These are phyloP conservation scores for Apodemia hepburni DNA, from an alignment of 2,888 invertebrate species.

Conservation along the genomic window DNA sequence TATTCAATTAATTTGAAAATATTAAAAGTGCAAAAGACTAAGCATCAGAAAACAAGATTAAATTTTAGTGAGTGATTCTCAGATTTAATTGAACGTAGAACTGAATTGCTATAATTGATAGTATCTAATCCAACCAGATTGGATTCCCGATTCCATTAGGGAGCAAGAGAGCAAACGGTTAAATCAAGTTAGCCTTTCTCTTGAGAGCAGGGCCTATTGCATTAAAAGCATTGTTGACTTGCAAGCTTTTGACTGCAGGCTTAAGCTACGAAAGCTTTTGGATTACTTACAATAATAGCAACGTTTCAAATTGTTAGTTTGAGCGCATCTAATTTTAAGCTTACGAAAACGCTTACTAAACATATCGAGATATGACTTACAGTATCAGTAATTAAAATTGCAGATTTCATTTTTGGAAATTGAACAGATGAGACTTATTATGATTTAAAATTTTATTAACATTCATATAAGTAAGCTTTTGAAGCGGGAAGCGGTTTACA, in stretches of 20 bases:
- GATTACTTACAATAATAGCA: slow-evolving; percentile 3
- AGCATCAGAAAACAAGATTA: slow-evolving; percentile 17
- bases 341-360: neutral
- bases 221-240: slow-evolving; percentile 22
- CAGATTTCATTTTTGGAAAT: too few species aligned
- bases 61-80: slow-evolving; percentile 21
- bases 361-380: neutral
- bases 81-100: slow-evolving; percentile 34
- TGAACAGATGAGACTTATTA: too few species aligned
- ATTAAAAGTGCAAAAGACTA: neutral
- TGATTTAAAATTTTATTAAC: too few species aligned
- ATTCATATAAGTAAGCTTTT: too few species aligned
- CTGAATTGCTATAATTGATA: slow-evolving; percentile 51
- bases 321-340: neutral
- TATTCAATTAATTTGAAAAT: neutral
- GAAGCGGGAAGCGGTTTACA: too few species aligned
- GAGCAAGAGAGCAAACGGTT: slow-evolving; percentile 40
- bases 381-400: too few species aligned
- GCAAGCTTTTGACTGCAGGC: slow-evolving; percentile 18
- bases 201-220: slow-evolving; percentile 29
- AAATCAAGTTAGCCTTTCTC: slow-evolving; percentile 37
- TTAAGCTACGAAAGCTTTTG: slow-evolving; percentile 12
- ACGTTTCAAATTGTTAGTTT: slow-evolving; percentile 10
- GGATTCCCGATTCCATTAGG: slow-evolving; percentile 49
- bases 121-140: slow-evolving; percentile 49